These are phyloP conservation scores for Percopsis omiscomaycus DNA, from an alignment of 2,797 vertebrate species.

Conservation along the genomic window DNA sequence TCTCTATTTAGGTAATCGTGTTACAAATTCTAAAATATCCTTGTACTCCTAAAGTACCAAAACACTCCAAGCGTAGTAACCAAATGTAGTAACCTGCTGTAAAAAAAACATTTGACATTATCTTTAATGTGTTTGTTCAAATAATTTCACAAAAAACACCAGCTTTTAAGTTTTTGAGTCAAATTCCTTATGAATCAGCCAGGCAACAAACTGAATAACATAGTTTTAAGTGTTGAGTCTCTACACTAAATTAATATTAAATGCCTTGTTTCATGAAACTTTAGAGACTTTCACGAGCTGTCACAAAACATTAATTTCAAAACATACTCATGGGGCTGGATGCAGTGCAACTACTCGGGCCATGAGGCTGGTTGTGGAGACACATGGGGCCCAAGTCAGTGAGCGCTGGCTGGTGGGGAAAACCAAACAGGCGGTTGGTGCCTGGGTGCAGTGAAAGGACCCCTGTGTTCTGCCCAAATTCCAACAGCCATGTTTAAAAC, in stretches of 20 bases:
- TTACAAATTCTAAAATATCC: background rate
- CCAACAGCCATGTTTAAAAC: conserved; percentile 74
- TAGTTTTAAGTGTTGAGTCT: background rate
- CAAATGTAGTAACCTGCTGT: background rate
- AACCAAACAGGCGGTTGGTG: conserved; percentile 68
- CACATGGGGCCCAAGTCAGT: conserved; percentile 40
- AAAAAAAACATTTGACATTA: background rate
- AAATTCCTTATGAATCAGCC: background rate
- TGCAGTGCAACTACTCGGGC: conserved; percentile 24
- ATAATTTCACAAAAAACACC: background rate
- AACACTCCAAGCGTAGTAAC: background rate
- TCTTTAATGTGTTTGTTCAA: background rate
- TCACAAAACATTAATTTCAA: conserved; percentile 16
- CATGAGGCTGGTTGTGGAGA: conserved; percentile 17
- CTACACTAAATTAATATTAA: background rate
- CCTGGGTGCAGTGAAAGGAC: conserved; percentile 72
- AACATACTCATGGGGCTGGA: background rate
- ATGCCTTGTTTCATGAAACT: background rate
- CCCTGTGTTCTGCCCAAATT: conserved; percentile 74
- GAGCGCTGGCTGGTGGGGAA: conserved; percentile 58
- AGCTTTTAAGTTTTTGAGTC: background rate
- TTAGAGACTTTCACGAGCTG: background rate
- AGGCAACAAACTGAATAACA: background rate
- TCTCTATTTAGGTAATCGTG: conserved; percentile 45
- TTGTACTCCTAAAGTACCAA: conserved; percentile 9